Base-by-base conservation (phyloP, 2,888 invertebrate species). In the Gastracanthus pulcherrimus region DNA sequence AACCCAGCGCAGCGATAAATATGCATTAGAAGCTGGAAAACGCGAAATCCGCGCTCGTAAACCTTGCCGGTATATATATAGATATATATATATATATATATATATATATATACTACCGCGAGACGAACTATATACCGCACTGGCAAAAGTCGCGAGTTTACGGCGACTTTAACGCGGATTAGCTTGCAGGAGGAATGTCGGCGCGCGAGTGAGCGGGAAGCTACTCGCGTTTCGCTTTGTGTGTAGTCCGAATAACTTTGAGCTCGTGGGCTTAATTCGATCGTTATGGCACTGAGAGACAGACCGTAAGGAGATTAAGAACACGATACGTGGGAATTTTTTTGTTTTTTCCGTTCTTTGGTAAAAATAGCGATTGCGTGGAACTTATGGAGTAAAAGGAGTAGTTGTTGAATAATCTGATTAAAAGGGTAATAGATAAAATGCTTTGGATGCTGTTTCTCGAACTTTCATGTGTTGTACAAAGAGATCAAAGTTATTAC, bases 21-120 rank as follows among this genome's bases (percentile, higher is more conserved):
- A 62, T 62, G 62, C 62, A 62, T 62, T 62, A 62, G 62, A 66
- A 34, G n/a, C n/a, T 9, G 41, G n/a, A 31, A 48, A 72, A 79
- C 67, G 41, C 51, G 66, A 72, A 72, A 77, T 23, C 38, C 16
- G 36, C 77, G 51, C 58, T 38, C 31, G 60, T 36, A 11, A n/a
- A 31, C 19, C 29, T 26, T 6, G 31, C 1, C 45, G 45, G 36
- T 38, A 19, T n/a, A n/a, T n/a, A n/a, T n/a, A n/a, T n/a, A n/a
- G n/a, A n/a, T n/a, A n/a, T n/a, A n/a, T n/a, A n/a, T n/a, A n/a
- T n/a, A n/a, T n/a, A n/a, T n/a, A n/a, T n/a, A n/a, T n/a, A n/a
- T n/a, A n/a, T n/a, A n/a, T n/a, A n/a, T n/a, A n/a, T n/a, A n/a
- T n/a, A n/a, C n/a, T n/a, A n/a, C n/a, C n/a, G n/a, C n/a, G n/a